Percentiles rank a stretch among this genome's conserved stretches.
Evolutionary conservation across 2,113 vertebrate species (phyloP).

Genomic region (Hydrochoerus hydrochaeris): DNA sequence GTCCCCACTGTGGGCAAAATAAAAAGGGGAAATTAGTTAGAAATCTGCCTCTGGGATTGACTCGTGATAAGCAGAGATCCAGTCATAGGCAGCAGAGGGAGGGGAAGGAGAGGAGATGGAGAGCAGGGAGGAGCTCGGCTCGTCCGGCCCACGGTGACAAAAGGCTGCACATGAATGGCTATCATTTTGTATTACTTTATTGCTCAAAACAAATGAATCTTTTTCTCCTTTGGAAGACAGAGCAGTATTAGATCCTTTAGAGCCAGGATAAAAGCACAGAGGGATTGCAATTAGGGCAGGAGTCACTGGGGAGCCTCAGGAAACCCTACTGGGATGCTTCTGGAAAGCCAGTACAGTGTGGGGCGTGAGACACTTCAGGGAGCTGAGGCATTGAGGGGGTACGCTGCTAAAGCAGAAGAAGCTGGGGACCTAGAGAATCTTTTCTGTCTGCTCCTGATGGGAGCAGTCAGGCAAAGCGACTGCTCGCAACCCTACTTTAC

Average conservation of each 20-base stretch:
- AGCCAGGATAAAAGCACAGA: constrained; percentile 26
- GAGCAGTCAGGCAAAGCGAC: background rate
- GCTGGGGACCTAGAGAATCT: background rate
- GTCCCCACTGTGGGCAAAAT: background rate
- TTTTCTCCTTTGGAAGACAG: constrained; percentile 66
- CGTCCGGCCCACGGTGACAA: constrained; percentile 4
- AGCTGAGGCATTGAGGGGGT: background rate
- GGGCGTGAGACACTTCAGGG: background rate
- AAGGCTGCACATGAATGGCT: constrained; percentile 56
- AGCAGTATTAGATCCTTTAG: constrained; percentile 22
- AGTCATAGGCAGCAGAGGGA: background rate
- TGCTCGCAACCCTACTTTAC: background rate
- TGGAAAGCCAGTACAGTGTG: background rate
- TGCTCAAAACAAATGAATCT: constrained; percentile 71
- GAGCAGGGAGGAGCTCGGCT: background rate
- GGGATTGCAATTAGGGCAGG: background rate
- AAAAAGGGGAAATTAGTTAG: background rate
- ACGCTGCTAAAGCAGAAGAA: background rate
- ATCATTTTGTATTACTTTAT: constrained; percentile 74
- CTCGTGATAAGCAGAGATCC: background rate
- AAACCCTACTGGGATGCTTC: background rate
- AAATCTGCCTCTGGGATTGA: background rate
- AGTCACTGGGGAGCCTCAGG: background rate
- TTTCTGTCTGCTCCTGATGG: background rate
- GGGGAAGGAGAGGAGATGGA: background rate